Evolutionary conservation across 2,797 vertebrate species (phyloP).

Genomic region (Tachyglossus aculeatus): DNA sequence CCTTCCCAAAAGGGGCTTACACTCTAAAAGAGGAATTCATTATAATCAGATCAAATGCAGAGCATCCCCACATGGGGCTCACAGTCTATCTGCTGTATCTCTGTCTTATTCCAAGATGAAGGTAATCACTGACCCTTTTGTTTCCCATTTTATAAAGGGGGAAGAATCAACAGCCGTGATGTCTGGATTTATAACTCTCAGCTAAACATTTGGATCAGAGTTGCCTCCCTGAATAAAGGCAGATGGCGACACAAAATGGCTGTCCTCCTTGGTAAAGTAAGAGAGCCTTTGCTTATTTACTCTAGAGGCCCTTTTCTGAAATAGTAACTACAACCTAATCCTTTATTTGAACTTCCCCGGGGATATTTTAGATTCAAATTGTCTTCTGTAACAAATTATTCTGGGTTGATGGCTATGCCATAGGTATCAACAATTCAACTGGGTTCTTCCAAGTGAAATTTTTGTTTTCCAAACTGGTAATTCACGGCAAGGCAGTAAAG

Average conservation of each 20-base stretch:
- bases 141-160: slow-evolving; percentile 79
- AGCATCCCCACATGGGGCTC: background rate
- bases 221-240: slow-evolving; percentile 97
- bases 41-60: too few species aligned
- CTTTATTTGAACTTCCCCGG: slow-evolving; percentile 28
- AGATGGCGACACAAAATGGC: slow-evolving; percentile 99
- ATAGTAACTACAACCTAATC: slow-evolving; percentile 26
- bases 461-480: slow-evolving; percentile 22
- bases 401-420: slow-evolving; percentile 5
- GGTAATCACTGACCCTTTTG: background rate
- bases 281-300: slow-evolving; percentile 51
- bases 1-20: too few species aligned
- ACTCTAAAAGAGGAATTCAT: too few species aligned
- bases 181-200: slow-evolving; percentile 99
- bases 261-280: slow-evolving; percentile 96
- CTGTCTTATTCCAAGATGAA: background rate
- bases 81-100: too few species aligned
- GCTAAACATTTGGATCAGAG: slow-evolving; percentile 98
- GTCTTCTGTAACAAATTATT: slow-evolving; percentile 26
- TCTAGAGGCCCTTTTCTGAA: slow-evolving; percentile 12
- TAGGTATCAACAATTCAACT: slow-evolving; percentile 15
- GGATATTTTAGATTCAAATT: slow-evolving; percentile 16
- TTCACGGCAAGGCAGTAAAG: slow-evolving; percentile 27
- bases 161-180: slow-evolving; percentile 96
- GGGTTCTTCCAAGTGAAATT: slow-evolving; percentile 33